Evolutionary conservation across 2,113 vertebrate species (phyloP).

Genomic region (Nymphicus hollandicus): DNA sequence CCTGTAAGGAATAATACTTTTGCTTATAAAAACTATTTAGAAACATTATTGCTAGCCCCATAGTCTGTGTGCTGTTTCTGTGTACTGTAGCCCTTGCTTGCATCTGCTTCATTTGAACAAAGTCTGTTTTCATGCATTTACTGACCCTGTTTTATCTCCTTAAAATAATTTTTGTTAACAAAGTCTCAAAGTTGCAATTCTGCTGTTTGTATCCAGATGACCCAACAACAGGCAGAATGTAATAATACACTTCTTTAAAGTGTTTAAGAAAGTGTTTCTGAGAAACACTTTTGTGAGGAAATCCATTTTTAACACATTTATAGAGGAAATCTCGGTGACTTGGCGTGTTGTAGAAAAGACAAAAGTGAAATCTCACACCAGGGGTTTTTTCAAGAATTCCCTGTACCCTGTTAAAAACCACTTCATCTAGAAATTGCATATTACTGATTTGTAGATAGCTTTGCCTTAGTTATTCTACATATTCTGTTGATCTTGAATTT

Average conservation of each 20-base stretch:
- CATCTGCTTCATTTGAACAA: not conserved
- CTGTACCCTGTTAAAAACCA: not conserved
- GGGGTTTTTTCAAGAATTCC: not conserved
- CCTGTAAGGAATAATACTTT: not conserved
- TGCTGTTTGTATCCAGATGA: not conserved
- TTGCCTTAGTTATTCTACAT: not conserved
- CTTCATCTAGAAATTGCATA: not conserved
- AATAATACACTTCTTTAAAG: not conserved
- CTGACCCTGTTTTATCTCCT: not conserved
- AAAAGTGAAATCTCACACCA: not conserved
- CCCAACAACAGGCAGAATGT: not conserved
- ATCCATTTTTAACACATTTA: not conserved
- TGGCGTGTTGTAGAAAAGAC: not conserved
- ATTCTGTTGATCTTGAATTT: not conserved
- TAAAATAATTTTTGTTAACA: not conserved
- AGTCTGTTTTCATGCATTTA: not conserved
- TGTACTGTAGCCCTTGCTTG: slow-evolving; percentile 13
- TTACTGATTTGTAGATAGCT: not conserved
- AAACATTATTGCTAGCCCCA: slow-evolving; percentile 38
- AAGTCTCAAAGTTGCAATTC: not conserved
- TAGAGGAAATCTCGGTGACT: not conserved
- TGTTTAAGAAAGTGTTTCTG: not conserved
- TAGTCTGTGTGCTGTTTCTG: not conserved
- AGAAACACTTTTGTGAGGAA: not conserved
- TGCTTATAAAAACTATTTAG: not conserved